These are phyloP conservation scores for Eupithecia insigniata DNA, from an alignment of 2,888 invertebrate species.

Conservation along the genomic window DNA sequence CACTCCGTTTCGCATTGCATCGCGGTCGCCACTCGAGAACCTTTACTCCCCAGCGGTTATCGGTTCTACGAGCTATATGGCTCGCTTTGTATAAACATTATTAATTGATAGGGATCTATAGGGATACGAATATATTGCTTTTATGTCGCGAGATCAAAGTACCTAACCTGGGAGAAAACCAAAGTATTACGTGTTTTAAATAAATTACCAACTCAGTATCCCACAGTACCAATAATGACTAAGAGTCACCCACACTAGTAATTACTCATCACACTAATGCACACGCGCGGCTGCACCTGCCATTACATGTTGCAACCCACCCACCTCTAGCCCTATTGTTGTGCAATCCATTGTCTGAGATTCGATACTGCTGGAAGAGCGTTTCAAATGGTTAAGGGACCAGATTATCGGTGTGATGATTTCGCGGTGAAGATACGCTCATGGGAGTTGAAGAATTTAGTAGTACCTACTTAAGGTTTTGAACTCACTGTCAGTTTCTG, in stretches of 20 bases:
- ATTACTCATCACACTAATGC: conserved; percentile 9
- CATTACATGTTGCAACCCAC: conserved; percentile 23
- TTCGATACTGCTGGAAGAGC: conserved; percentile 13
- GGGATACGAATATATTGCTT: too few species aligned
- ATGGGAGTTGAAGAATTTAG: background rate
- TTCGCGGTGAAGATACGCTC: background rate
- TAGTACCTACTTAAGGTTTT: too few species aligned
- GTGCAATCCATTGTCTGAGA: conserved; percentile 26
- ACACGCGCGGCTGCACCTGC: conserved; percentile 26
- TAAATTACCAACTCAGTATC: background rate
- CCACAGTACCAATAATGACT: background rate
- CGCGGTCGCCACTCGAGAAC: too few species aligned
- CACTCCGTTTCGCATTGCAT: too few species aligned
- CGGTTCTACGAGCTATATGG: too few species aligned
- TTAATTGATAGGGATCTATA: too few species aligned
- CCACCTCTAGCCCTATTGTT: conserved; percentile 28
- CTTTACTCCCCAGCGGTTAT: too few species aligned
- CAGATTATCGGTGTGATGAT: background rate
- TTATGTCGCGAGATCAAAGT: too few species aligned
- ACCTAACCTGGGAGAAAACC: background rate
- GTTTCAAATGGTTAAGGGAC: background rate
- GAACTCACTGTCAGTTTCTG: too few species aligned
- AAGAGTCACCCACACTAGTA: conserved; percentile 7
- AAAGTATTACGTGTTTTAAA: too few species aligned
- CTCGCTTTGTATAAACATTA: too few species aligned